phyloP scores from a whole-genome alignment of 1,140 invertebrate genomes.

The Drosophila mojavensis region DNA sequence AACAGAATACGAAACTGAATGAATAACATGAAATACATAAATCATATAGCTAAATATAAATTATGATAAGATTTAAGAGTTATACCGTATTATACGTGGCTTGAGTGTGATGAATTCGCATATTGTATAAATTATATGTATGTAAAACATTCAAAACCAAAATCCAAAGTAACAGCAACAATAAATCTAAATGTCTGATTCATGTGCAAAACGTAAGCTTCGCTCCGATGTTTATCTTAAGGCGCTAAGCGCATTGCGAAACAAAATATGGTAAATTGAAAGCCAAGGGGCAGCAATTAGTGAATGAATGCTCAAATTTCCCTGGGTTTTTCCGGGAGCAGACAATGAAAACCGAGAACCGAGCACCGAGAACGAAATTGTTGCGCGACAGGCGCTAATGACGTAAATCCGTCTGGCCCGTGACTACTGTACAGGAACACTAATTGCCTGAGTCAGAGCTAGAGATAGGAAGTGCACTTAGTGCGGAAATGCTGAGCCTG shows the following conservation, averaged over 20 bases:
- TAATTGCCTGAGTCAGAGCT: slow-evolving; percentile 73
- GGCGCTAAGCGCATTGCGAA: slow-evolving; percentile 58
- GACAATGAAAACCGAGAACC: slow-evolving; percentile 76
- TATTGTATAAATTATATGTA: slow-evolving; percentile 54
- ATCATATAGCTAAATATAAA: slow-evolving; percentile 21
- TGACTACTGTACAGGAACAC: slow-evolving; percentile 20
- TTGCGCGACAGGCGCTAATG: slow-evolving; percentile 53
- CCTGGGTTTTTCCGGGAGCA: slow-evolving; percentile 70
- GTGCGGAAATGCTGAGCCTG: slow-evolving; percentile 63
- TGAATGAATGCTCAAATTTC: slow-evolving; percentile 52
- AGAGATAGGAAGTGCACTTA: slow-evolving; percentile 58
- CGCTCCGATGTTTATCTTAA: slow-evolving; percentile 8
- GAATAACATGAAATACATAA: slow-evolving; percentile 40
- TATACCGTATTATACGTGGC: slow-evolving; percentile 40
- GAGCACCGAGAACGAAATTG: slow-evolving; percentile 46
- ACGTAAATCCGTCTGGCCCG: slow-evolving; percentile 72
- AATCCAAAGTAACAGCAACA: slow-evolving; percentile 60
- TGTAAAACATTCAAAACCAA: slow-evolving; percentile 56
- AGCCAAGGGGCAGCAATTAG: slow-evolving; percentile 65
- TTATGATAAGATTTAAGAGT: slow-evolving; percentile 15
- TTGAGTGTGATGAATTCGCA: slow-evolving; percentile 51
- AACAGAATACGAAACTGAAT: slow-evolving; percentile 61
- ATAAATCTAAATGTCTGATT: slow-evolving; percentile 79
- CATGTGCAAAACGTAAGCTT: slow-evolving; percentile 63
- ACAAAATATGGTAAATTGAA: slow-evolving; percentile 64